These are phyloP conservation scores for Drosophila demipolita DNA, from an alignment of 2,888 invertebrate genomes.

Conservation along the genomic window DNA sequence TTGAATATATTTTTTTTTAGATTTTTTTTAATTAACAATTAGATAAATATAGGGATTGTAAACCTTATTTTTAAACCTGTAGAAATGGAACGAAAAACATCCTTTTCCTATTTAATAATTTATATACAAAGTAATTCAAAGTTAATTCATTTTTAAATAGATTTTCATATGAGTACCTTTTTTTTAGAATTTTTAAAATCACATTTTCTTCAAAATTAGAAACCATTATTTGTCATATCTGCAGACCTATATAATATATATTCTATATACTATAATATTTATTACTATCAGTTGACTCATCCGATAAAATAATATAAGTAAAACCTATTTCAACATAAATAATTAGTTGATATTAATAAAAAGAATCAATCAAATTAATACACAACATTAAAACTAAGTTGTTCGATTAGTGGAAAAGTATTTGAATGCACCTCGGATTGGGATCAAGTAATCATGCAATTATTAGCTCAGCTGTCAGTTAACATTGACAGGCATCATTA, in stretches of 20 bases:
- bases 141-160: neutral
- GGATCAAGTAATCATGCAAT: constrained; percentile 46
- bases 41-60: neutral
- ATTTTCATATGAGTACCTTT: neutral
- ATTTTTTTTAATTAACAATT: no score
- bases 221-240: neutral
- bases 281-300: neutral
- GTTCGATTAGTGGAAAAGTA: neutral
- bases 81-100: neutral
- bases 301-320: neutral
- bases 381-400: fast-evolving
- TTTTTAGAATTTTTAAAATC: no score
- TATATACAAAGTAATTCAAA: neutral
- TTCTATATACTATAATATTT: no score
- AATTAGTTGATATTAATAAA: neutral
- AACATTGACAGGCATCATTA: constrained; percentile 67
- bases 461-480: constrained; percentile 63
- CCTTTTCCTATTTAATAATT: neutral
- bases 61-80: neutral
- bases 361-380: neutral
- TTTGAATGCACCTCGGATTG: constrained; percentile 23
- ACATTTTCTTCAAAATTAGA: no score
- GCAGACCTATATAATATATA: neutral
- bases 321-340: neutral
- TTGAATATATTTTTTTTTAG: no score